Percentiles rank a stretch among this genome's conserved stretches.
Conservation (phyloP, 2,888 invertebrate species). For the Arge pagana region DNA sequence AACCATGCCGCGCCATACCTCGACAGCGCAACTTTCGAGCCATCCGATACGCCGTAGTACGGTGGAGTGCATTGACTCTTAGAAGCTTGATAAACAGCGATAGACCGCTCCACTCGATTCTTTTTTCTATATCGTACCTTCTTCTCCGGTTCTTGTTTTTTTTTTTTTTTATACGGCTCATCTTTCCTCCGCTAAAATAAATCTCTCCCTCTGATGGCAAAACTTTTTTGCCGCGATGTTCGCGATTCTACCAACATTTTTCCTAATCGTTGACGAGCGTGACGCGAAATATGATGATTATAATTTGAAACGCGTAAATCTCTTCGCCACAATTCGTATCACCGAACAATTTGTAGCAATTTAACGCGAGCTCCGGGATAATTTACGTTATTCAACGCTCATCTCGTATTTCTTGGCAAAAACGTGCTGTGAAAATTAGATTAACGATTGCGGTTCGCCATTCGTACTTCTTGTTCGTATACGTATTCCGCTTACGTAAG, state of each 20-base stretch:
- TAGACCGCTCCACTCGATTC: not conserved
- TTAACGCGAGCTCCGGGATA: slow-evolving; percentile 4
- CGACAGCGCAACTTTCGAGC: slow-evolving; percentile 5
- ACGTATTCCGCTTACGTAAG: too few species aligned
- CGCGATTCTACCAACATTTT: not conserved
- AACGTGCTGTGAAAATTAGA: slow-evolving; percentile 12
- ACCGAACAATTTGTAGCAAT: slow-evolving; percentile 19
- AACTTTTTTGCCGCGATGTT: too few species aligned
- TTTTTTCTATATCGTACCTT: not conserved
- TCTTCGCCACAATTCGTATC: too few species aligned
- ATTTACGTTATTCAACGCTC: slow-evolving; percentile 15
- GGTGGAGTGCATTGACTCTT: slow-evolving; percentile 50
- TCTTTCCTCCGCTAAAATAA: too few species aligned
- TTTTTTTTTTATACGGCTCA: not conserved
- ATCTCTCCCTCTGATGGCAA: too few species aligned
- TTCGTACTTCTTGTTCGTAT: too few species aligned
- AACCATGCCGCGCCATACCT: slow-evolving; percentile 1
- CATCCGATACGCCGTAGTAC: slow-evolving; percentile 26
- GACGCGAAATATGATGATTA: too few species aligned
- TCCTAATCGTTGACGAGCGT: not conserved
- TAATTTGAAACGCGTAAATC: too few species aligned
- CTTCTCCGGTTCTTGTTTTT: not conserved
- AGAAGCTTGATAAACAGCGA: slow-evolving; percentile 35
- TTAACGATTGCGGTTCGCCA: too few species aligned
- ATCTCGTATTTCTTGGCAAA: slow-evolving; percentile 16